Evolutionary conservation across 2,888 invertebrate genomes (phyloP).

Genomic region (Calameuta filiformis): DNA sequence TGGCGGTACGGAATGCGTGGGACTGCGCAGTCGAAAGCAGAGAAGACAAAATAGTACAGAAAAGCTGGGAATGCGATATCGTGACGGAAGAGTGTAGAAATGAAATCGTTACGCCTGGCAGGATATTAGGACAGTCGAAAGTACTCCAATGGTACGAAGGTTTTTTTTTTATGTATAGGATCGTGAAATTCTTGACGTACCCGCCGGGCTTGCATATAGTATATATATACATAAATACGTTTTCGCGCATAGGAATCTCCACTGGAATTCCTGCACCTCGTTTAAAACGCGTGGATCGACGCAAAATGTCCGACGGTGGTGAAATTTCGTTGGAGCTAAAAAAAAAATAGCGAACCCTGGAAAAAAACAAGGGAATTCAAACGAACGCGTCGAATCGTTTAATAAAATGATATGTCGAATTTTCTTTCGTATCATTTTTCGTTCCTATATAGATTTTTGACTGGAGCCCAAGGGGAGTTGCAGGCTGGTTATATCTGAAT

Average conservation of each 20-base stretch:
- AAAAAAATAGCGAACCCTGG: neutral
- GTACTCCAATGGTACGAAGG: neutral
- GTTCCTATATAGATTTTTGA: neutral
- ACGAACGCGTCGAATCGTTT: neutral
- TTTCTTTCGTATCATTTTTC: neutral
- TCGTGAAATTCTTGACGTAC: neutral
- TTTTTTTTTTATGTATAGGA: neutral
- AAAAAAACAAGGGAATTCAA: neutral
- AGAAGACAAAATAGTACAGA: slow-evolving; percentile 15
- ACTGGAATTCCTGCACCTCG: neutral
- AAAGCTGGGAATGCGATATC: slow-evolving; percentile 10
- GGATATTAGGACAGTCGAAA: slow-evolving; percentile 43
- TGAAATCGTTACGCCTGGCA: slow-evolving; percentile 45
- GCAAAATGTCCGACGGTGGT: neutral
- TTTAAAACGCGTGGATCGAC: neutral
- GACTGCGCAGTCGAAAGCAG: slow-evolving; percentile 3
- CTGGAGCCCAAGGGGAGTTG: neutral
- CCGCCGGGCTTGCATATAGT: neutral
- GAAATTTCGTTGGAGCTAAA: neutral
- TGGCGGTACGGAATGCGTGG: slow-evolving; percentile 24
- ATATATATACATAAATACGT: neutral
- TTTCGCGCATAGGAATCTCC: neutral
- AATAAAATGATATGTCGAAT: neutral
- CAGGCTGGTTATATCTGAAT: neutral
- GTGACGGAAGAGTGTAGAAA: slow-evolving; percentile 26